Conservation (phyloP, 2,888 invertebrate species). For the Drosophila meridiana region DNA sequence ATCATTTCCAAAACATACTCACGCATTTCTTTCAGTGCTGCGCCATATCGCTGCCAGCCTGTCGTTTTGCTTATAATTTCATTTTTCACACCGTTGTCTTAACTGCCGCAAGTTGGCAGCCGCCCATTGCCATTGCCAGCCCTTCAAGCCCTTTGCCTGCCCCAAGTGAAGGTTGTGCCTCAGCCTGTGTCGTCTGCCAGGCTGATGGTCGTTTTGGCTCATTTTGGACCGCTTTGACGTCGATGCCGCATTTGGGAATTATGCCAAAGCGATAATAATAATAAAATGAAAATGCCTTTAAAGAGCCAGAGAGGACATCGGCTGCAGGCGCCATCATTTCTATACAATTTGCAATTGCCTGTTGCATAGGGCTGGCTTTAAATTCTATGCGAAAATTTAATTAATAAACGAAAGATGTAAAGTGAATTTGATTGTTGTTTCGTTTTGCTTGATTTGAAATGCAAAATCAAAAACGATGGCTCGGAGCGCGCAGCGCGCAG, state of each 20-base stretch:
- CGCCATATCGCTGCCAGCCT: conserved; percentile 21
- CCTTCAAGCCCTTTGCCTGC: not conserved
- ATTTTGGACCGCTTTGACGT: conserved; percentile 1
- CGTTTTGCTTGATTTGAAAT: conserved; percentile 69
- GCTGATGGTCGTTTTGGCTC: not conserved
- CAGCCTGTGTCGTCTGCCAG: conserved; percentile 28
- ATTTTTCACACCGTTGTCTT: conserved; percentile 78
- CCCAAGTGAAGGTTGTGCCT: conserved; percentile 37
- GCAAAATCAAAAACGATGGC: conserved; percentile 62
- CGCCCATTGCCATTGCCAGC: conserved; percentile 20
- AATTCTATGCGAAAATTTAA: conserved; percentile 49
- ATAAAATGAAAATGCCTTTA: conserved; percentile 61
- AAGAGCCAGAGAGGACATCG: conserved; percentile 18
- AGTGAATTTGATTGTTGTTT: conserved; percentile 22
- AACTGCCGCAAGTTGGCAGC: conserved; percentile 59
- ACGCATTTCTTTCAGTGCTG: conserved; percentile 3
- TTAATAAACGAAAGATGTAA: conserved; percentile 31
- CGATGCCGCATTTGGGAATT: conserved; percentile 56
- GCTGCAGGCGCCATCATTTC: conserved; percentile 32
- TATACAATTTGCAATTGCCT: conserved; percentile 39
- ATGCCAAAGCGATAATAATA: conserved; percentile 78
- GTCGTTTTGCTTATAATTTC: conserved; percentile 76
- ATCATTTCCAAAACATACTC: not conserved
- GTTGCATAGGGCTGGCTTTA: conserved; percentile 46
- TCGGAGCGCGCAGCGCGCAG: conserved; percentile 3